Evolutionary conservation across 1,140 invertebrate species (phyloP).

Genomic region (Trachymyrmex cornetzi): DNA sequence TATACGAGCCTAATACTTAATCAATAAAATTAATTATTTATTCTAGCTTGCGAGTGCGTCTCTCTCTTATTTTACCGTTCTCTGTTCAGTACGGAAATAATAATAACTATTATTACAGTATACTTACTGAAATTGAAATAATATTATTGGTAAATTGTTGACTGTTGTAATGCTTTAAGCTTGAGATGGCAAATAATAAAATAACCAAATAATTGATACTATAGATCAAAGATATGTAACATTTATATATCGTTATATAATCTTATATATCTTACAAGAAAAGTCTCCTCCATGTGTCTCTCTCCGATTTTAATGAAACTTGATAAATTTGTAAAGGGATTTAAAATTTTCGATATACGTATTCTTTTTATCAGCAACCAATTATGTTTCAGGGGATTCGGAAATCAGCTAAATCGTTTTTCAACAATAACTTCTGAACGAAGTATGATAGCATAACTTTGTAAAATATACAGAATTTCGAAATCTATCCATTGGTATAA

Average conservation of each 20-base stretch:
- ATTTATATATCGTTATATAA: neutral
- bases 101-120: neutral
- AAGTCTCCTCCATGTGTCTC: too few species aligned
- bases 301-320: too few species aligned
- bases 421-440: too few species aligned
- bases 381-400: too few species aligned
- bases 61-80: slow-evolving; percentile 54
- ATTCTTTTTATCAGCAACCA: too few species aligned
- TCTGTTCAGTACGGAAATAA: slow-evolving; percentile 16
- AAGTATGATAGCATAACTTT: too few species aligned
- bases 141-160: neutral
- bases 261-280: neutral
- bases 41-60: slow-evolving; percentile 55
- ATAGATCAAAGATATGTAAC: neutral
- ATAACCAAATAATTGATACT: neutral
- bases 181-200: neutral
- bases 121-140: neutral
- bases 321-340: too few species aligned
- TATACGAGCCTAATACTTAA: too few species aligned
- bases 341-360: too few species aligned
- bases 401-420: too few species aligned
- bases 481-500: too few species aligned
- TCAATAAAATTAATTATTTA: neutral
- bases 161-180: neutral
- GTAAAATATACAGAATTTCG: too few species aligned